Percentiles rank a stretch among this genome's conserved stretches.
Conservation (phyloP, 2,888 invertebrate genomes). For the Apamea anceps region DNA sequence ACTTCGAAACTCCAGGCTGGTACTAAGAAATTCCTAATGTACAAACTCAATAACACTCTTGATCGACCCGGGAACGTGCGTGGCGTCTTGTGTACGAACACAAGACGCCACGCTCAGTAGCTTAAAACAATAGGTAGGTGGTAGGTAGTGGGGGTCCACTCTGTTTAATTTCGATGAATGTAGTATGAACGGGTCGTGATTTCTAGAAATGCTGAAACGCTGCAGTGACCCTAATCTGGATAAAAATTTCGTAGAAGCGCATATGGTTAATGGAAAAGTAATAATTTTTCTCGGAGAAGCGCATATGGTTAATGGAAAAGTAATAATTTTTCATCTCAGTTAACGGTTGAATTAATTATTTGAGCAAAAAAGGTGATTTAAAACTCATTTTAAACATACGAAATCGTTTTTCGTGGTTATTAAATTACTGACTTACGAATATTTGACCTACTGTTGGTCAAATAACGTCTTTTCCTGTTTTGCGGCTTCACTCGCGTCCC, state of each 20-base stretch:
- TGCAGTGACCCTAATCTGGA: constrained; percentile 27
- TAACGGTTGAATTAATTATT: constrained; percentile 32
- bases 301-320: constrained; percentile 18
- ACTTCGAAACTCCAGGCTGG: too few species aligned
- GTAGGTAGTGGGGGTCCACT: neutral
- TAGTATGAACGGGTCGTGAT: neutral
- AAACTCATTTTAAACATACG: constrained; percentile 1
- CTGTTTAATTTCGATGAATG: neutral
- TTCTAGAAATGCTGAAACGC: neutral
- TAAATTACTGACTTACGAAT: constrained; percentile 30
- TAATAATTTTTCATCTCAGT: constrained; percentile 34
- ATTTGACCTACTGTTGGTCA: constrained; percentile 38
- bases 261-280: constrained; percentile 25
- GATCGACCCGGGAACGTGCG: too few species aligned
- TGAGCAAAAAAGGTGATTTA: constrained; percentile 18
- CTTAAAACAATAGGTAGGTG: neutral
- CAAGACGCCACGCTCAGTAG: too few species aligned
- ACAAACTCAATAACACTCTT: too few species aligned
- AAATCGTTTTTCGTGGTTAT: constrained; percentile 19
- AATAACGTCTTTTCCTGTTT: constrained; percentile 34
- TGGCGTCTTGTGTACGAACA: too few species aligned
- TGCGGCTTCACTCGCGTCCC: neutral
- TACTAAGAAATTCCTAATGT: too few species aligned
- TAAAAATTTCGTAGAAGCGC: neutral
- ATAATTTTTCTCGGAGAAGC: constrained; percentile 22